These are phyloP conservation scores for Galleria mellonella DNA, from an alignment of 1,140 invertebrate species.

Conservation along the genomic window DNA sequence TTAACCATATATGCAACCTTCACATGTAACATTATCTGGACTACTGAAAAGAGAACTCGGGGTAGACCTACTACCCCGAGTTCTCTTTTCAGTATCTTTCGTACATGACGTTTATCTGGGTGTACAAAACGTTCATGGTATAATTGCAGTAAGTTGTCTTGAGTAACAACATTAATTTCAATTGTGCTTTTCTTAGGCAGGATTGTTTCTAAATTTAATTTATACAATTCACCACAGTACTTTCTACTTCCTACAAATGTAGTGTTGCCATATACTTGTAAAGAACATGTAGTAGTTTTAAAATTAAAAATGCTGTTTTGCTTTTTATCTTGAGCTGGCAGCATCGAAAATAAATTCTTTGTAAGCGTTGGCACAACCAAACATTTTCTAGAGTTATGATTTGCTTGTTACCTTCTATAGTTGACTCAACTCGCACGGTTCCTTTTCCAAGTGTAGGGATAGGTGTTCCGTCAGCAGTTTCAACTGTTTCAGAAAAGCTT, in stretches of 20 bases:
- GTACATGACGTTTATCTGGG: background rate
- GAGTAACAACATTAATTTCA: background rate
- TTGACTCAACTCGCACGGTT: background rate
- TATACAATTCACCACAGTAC: too few relatives aligned
- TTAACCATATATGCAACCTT: background rate
- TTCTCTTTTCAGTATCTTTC: background rate
- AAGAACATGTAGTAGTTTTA: background rate
- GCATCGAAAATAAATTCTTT: constrained; percentile 16
- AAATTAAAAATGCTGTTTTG: constrained; percentile 6
- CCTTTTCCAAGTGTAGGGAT: background rate
- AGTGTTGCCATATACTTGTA: background rate
- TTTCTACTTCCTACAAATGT: too few relatives aligned
- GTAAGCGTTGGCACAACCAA: constrained; percentile 7
- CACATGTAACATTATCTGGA: background rate
- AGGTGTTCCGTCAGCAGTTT: background rate
- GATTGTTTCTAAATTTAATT: background rate
- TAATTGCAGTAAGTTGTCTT: background rate
- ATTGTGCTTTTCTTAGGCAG: background rate
- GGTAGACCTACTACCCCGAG: background rate
- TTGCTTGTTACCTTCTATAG: background rate
- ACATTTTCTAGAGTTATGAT: background rate
- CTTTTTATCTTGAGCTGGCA: constrained; percentile 7
- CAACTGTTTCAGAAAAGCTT: background rate
- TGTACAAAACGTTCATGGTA: background rate
- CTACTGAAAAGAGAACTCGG: too few relatives aligned